Evolutionary conservation across 2,888 invertebrate genomes (phyloP), one percentile per base, ranked within the genome.

Genomic region (Tanytarsus gracilentus): DNA sequence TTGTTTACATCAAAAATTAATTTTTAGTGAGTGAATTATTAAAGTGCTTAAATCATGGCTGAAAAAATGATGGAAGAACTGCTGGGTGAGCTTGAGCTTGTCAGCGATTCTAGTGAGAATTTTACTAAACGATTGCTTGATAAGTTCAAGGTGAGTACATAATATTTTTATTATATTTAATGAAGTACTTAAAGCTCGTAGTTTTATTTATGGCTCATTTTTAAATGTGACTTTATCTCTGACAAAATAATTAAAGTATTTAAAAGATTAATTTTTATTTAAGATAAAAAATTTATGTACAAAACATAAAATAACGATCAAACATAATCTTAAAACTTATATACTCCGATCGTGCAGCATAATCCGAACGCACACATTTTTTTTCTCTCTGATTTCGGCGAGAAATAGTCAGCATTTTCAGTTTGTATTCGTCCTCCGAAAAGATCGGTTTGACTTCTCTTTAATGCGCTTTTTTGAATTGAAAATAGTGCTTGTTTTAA

Each of bases 401-500:
- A 44, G n/a, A 44, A 44, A 49, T 49, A 16, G 26, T 25, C 11
- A 23, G 18, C 14, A 49, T 8, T 8, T 27, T 49, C 49, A 49
- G 49, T 26, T 26, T 49, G 25, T 25, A 26, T 49, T 27, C 14
- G 25, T 26, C 25, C 25, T 25, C 27, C 49, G 49, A 25, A 18
- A 27, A 49, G 26, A 26, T 14, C 49, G 26, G 49, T 49, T 49
- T 23, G 16, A 26, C 2, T 8, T 18, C n/a, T 25, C n/a, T n/a
- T n/a, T 49, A 26, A 49, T 27, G 27, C 27, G 49, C 49, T 25
- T 49, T 49, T 49, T 49, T 26, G 14, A 49, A n/a, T 14, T 7
- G 26, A 26, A 49, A 49, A n/a, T 26, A 49, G 49, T 49, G 49
- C 49, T 49, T 49, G 49, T 49, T 49, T 49, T 11, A 44, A 44